A percentile compares a stretch with the other conserved stretches of the same genome.
phyloP scores from a whole-genome alignment of 2,113 vertebrate genomes.

The Pristiophorus japonicus region DNA sequence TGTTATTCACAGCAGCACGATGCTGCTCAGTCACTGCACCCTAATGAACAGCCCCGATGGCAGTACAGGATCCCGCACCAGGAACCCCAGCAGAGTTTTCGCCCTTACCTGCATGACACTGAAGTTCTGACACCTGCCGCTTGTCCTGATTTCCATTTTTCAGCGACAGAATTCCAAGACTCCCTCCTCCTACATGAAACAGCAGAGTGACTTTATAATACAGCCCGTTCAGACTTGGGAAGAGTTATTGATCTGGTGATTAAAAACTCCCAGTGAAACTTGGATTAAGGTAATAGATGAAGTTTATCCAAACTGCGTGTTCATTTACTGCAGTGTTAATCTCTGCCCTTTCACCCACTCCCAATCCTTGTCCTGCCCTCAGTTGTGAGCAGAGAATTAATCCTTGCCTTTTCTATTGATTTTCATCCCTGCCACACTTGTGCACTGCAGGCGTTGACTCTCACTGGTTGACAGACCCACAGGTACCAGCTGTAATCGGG shows the following conservation, averaged over 20 bases:
- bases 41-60: background rate
- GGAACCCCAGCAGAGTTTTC: background rate
- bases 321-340: background rate
- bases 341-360: no score
- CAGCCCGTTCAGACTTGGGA: background rate
- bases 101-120: conserved; percentile 78
- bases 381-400: background rate
- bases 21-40: background rate
- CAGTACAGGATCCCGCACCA: background rate
- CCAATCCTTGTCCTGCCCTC: background rate
- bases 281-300: background rate
- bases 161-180: conserved; percentile 72
- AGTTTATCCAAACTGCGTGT: no score
- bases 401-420: background rate
- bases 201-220: background rate
- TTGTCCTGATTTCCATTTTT: conserved; percentile 61
- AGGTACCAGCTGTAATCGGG: no score
- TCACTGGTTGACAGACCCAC: no score
- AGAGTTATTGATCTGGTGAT: no score
- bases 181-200: conserved; percentile 60
- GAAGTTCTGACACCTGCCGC: conserved; percentile 63
- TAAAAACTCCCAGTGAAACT: background rate
- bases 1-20: no score
- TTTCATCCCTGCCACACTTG: no score
- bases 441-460: no score